Percentiles rank a stretch among this genome's conserved stretches.
Conservation (phyloP, 2,797 vertebrate genomes). For the Fistularia tabacaria region DNA sequence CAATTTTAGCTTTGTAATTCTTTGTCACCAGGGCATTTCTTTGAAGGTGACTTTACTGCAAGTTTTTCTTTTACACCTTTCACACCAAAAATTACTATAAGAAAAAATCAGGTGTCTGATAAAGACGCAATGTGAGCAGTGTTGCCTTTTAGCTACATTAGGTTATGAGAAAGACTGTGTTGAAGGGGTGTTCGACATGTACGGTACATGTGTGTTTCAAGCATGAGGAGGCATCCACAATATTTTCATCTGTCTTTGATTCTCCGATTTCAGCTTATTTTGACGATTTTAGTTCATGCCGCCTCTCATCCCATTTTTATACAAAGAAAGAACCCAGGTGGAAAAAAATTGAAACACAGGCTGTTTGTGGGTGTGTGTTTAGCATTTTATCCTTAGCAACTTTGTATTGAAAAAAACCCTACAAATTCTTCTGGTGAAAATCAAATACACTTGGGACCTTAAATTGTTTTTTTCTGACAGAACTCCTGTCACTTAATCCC, state of each 20-base stretch:
- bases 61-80: constrained; percentile 63
- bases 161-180: constrained; percentile 27
- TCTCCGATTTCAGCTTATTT: constrained; percentile 12
- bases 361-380: too few species aligned
- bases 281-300: constrained; percentile 17
- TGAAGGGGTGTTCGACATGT: constrained; percentile 3
- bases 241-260: constrained; percentile 2
- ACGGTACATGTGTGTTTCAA: constrained; percentile 20
- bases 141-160: constrained; percentile 45
- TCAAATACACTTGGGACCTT: too few species aligned
- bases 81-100: constrained; percentile 51
- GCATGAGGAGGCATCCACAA: constrained; percentile 11
- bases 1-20: constrained; percentile 79
- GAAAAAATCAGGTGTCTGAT: constrained; percentile 66
- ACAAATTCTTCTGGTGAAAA: too few species aligned
- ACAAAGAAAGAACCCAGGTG: background rate
- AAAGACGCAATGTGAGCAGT: constrained; percentile 40
- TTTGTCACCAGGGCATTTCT: constrained; percentile 68
- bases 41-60: constrained; percentile 80
- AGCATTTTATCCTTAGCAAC: too few species aligned
- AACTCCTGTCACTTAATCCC: too few species aligned
- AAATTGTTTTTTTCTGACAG: too few species aligned
- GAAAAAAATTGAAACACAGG: background rate
- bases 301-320: constrained; percentile 8
- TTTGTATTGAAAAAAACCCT: too few species aligned